These are phyloP conservation scores for Grantiella picta DNA, from an alignment of 2,113 vertebrate species.

Conservation along the genomic window DNA sequence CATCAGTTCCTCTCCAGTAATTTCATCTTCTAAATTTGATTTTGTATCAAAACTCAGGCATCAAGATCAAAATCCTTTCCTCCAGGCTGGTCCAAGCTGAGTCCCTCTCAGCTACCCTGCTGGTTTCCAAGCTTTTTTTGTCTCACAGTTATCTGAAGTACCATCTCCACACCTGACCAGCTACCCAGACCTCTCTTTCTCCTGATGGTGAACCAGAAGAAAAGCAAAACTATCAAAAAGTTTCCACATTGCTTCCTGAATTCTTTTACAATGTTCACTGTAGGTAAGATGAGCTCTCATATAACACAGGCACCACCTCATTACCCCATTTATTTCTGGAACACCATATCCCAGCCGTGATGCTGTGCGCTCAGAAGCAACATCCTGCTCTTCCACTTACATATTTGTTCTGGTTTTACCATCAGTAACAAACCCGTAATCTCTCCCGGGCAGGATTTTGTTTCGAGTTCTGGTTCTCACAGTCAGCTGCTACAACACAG, in stretches of 20 bases:
- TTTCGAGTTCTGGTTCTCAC: background rate
- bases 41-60: background rate
- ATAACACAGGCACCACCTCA: background rate
- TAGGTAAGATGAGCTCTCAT: background rate
- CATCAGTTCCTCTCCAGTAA: background rate
- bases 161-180: background rate
- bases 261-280: background rate
- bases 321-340: background rate
- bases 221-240: background rate
- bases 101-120: background rate
- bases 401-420: constrained; percentile 7
- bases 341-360: rapidly evolving
- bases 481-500: background rate
- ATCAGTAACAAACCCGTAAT: background rate
- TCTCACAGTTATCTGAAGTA: background rate
- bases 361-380: background rate
- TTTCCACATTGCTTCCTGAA: rapidly evolving
- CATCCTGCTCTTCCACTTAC: background rate
- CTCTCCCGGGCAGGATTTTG: constrained; percentile 16
- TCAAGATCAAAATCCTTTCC: background rate
- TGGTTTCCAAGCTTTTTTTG: background rate
- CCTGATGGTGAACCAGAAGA: background rate
- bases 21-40: background rate
- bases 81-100: background rate
- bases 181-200: background rate